These are phyloP conservation scores for Anguilla megastoma DNA, from an alignment of 2,797 vertebrate species.

Conservation along the genomic window DNA sequence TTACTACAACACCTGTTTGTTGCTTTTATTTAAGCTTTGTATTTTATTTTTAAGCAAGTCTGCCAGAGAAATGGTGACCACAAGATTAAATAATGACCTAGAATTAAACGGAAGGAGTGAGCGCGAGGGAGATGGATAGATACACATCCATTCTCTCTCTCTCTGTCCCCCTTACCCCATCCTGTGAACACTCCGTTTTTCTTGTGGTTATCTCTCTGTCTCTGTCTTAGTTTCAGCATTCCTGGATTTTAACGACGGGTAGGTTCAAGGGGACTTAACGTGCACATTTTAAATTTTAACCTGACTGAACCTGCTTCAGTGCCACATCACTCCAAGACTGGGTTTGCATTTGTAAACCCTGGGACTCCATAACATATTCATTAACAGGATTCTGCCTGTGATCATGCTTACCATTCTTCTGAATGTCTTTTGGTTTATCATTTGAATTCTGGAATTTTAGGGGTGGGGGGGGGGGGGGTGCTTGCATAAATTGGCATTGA, in stretches of 20 bases:
- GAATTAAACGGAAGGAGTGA: background rate
- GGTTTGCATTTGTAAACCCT: constrained; percentile 3
- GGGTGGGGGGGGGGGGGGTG: constrained; percentile 39
- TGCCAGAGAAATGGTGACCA: background rate
- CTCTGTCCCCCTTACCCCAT: background rate
- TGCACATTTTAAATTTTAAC: constrained; percentile 16
- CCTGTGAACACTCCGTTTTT: background rate
- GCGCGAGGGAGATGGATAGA: background rate
- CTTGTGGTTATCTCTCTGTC: constrained; percentile 2
- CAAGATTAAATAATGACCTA: constrained; percentile 9
- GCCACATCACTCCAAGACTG: constrained; percentile 29
- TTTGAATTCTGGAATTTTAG: constrained; percentile 36
- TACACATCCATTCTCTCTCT: background rate
- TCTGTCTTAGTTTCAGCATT: constrained; percentile 35
- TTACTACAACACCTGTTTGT: constrained; percentile 47
- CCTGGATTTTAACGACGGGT: constrained; percentile 42
- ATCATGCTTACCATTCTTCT: constrained; percentile 61
- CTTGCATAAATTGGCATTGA: background rate
- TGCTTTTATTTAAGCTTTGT: background rate
- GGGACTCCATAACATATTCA: constrained; percentile 55
- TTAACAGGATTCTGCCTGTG: constrained; percentile 61
- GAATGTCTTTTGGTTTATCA: constrained; percentile 57
- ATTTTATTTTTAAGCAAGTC: background rate
- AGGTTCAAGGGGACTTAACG: constrained; percentile 49
- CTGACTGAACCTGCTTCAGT: constrained; percentile 21